phyloP scores from a whole-genome alignment of 1,140 invertebrate genomes.

The Aethina tumida region DNA sequence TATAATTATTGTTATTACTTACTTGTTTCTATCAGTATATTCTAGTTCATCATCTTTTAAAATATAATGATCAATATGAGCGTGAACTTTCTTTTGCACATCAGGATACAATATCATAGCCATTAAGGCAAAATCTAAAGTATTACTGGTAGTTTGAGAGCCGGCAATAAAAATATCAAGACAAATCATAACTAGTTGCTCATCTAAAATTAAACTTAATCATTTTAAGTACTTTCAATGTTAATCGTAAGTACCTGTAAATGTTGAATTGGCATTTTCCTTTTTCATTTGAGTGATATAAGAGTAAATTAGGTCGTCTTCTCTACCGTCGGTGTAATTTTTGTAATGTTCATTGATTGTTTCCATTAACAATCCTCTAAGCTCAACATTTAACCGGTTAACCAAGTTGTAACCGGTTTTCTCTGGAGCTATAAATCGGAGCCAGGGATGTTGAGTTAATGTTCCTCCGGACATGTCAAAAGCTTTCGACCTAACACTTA shows the following conservation, averaged over 20 bases:
- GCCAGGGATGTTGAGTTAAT: conserved; percentile 53
- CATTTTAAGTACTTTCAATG: too few species aligned
- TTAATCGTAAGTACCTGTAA: conserved; percentile 18
- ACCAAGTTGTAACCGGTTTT: conserved; percentile 45
- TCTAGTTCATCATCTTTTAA: conserved; percentile 44
- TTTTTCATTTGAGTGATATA: conserved; percentile 50
- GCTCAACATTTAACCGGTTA: conserved; percentile 29
- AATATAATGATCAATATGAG: conserved; percentile 57
- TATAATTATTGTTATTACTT: conserved; percentile 11
- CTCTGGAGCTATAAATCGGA: conserved; percentile 49
- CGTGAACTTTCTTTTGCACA: conserved; percentile 51
- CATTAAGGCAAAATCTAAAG: conserved; percentile 49
- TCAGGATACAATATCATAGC: conserved; percentile 53
- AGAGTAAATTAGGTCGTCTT: conserved; percentile 59
- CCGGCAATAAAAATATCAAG: conserved; percentile 61
- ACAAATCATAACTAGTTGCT: conserved; percentile 54
- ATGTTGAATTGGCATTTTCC: conserved; percentile 20
- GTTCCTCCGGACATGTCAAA: conserved; percentile 56
- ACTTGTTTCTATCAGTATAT: conserved; percentile 49
- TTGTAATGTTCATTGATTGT: conserved; percentile 47
- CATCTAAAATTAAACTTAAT: conserved; percentile 37
- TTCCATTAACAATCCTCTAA: conserved; percentile 24
- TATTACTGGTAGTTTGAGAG: conserved; percentile 57
- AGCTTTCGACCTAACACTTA: conserved; percentile 48
- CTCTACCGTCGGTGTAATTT: conserved; percentile 39